A percentile compares a stretch with the other conserved stretches of the same genome.
Conservation (phyloP, 2,888 invertebrate species). For the Sphaerophoria rueppellii region DNA sequence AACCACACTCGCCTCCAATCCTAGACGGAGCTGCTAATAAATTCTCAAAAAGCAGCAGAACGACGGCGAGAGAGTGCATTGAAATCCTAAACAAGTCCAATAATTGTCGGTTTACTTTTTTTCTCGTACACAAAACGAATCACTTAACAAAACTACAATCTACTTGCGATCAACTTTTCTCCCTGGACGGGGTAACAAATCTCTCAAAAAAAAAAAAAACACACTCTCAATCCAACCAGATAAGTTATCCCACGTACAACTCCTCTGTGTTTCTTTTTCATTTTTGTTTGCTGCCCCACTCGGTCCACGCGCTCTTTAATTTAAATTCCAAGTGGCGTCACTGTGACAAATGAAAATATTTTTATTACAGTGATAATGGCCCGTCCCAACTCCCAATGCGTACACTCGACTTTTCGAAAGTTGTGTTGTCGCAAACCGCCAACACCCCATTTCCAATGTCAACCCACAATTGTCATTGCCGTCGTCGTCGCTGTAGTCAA, state of each 20-base stretch:
- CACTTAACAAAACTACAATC: conserved; percentile 43
- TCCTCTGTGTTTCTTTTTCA: conserved; percentile 12
- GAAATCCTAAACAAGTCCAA: conserved; percentile 45
- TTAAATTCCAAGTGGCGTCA: conserved; percentile 71
- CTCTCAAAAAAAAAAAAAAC: conserved; percentile 32
- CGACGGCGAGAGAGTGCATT: conserved; percentile 3
- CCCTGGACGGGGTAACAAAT: conserved; percentile 17
- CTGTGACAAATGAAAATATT: conserved; percentile 73
- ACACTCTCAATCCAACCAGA: conserved; percentile 46
- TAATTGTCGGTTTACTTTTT: conserved; percentile 17
- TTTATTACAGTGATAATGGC: conserved; percentile 72
- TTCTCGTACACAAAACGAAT: conserved; percentile 37
- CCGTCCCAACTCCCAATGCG: conserved; percentile 64
- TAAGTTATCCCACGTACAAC: conserved; percentile 60
- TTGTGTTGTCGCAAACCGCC: background rate
- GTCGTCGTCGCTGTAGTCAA: background rate
- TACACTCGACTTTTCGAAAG: conserved; percentile 34
- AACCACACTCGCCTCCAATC: background rate
- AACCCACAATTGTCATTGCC: background rate
- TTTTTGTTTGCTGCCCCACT: conserved; percentile 13
- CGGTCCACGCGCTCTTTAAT: conserved; percentile 41
- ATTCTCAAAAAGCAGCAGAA: conserved; percentile 1
- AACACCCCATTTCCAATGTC: background rate
- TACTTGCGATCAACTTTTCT: background rate
- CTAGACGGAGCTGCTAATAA: conserved; percentile 35